Evolutionary conservation across 1,140 invertebrate species (phyloP), one percentile per base, ranked within the genome.

Genomic region (Ganaspis sp.): DNA sequence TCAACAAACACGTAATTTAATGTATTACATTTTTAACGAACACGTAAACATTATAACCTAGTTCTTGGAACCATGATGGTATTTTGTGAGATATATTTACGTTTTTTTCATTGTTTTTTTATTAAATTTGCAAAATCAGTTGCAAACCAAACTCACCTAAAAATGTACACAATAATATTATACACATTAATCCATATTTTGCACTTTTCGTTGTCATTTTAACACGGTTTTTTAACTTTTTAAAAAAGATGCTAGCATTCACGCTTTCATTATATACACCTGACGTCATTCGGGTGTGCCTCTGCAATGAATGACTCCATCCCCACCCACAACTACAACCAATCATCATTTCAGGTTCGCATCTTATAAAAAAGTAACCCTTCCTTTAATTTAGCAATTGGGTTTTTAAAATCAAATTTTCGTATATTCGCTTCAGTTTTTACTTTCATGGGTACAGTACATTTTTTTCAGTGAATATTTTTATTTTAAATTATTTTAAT

Each of bases 221-320:
- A 15, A 73, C 15, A 34, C 11, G 0, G 21, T 23, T 29, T 54
- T 54, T 74, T 21, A 21, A 19, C 19, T 29, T 69, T 29, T 49
- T 42, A 9, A 17, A 23, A 15, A 12, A 21, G 29, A 54, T n/a
- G 34, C 54, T 17, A 19, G 34, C 38, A 49, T 38, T 42, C n/a
- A 49, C 26, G 40, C 38, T 19, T 53, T 45, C 70, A 54, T 74
- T 76, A 29, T 69, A 77, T 53, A 42, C 71, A 81, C 79, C 79
- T 85, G 84, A 83, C 81, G 83, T 86, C 74, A 84, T 80, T 81
- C 76, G 84, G 85, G 81, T 84, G 85, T 83, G 23, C 21, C 58
- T 4, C 21, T 26, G 19, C 53, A 9, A 12, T 26, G 23, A 11
- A 58, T 64, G 58, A 64, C 58, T 64, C 23, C 23, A 34, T 34